Evolutionary conservation across 2,888 invertebrate species (phyloP), one percentile per base, ranked within the genome.

Genomic region (Chesias legatella): DNA sequence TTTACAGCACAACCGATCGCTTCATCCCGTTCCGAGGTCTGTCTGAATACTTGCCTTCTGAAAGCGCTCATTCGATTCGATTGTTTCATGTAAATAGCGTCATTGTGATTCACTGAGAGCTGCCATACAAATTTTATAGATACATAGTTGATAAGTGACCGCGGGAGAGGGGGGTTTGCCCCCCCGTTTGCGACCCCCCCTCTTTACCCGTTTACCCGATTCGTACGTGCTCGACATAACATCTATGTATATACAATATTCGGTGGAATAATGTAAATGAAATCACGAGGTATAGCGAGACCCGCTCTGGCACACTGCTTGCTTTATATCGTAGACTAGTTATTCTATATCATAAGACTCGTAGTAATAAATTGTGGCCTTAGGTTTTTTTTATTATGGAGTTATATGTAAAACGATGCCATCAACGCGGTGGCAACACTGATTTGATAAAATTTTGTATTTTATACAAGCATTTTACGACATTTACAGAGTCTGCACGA

Each of bases 71-170:
- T 43, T 24, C 33, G 29, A 46, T 37, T 41, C 38, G 33, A 46
- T 36, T 43, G 41, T 41, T 43, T 49, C 48, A 63, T 85, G 85
- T 85, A 85, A 75, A 85, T 86, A 84, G 72, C 62, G 63, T 84
- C 82, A 76, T 83, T 80, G 80, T 51, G 54, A 48, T 49, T 53
- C 82, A 77, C 84, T 84, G 84, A 80, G 65, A 72, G 83, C 81
- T 85, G 86, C 86, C 86, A 88, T 88, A 88, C 79, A 82, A 79
- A 73, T 77, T 67, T 68, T 79, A 79, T 75, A n/a, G n/a, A n/a
- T n/a, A 75, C 71, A 73, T 86, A 85, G 83, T 78, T 70, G 49
- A 52, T 77, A 82, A 76, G 76, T 79, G 67, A 66, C 70, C 72
- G 62, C 67, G 59, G 67, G 67, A 67, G 71, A 57, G 37, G 48